phyloP scores from a whole-genome alignment of 2,888 invertebrate genomes.

The Scaptomyza reducta region DNA sequence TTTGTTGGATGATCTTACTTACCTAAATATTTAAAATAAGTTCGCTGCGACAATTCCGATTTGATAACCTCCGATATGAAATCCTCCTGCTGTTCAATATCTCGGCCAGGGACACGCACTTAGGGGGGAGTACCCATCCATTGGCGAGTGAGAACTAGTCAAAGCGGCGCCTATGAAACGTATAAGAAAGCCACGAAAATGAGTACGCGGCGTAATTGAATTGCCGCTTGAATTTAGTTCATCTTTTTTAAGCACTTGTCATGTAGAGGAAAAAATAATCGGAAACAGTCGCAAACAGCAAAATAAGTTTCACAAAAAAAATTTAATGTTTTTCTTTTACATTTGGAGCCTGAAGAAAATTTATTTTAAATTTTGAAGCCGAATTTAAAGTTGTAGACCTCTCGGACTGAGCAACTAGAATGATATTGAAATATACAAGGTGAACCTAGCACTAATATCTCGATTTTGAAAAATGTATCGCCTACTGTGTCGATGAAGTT shows the following conservation, averaged over 20 bases:
- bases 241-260: neutral
- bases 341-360: neutral
- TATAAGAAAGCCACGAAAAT: neutral
- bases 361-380: conserved; percentile 36
- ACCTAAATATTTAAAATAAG: conserved; percentile 15
- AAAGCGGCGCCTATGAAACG: neutral
- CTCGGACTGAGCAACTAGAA: conserved; percentile 33
- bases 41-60: neutral
- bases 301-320: conserved; percentile 9
- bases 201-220: neutral
- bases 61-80: neutral
- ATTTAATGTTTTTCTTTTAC: neutral
- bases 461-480: conserved; percentile 9
- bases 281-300: no score
- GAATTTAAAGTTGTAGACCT: conserved; percentile 31
- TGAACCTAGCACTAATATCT: neutral
- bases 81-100: neutral
- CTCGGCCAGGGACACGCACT: conserved; percentile 21
- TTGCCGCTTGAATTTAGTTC: conserved; percentile 7
- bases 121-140: conserved; percentile 4
- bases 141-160: neutral
- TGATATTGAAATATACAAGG: conserved; percentile 8
- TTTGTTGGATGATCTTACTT: neutral
- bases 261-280: no score
- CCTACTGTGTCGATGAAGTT: conserved; percentile 49